phyloP scores from a whole-genome alignment of 53 echinoderm and acorn worm genomes.

The Holothuria scabra region DNA sequence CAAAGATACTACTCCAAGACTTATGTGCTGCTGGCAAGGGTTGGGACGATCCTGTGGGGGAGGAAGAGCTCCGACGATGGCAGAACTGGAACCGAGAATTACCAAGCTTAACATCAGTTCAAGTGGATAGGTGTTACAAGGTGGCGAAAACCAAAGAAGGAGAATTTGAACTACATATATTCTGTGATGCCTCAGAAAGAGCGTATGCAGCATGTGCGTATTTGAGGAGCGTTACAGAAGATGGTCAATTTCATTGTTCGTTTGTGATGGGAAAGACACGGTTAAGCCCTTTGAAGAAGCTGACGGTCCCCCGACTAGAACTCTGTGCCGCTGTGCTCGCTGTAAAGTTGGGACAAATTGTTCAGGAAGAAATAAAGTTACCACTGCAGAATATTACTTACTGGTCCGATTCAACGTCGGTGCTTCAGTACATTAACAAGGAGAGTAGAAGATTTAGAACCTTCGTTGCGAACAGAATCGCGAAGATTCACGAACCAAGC shows the following conservation, averaged over 20 bases:
- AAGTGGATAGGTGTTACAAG: too few relatives aligned
- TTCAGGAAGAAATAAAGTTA: constrained; percentile 50
- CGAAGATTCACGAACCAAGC: constrained; percentile 56
- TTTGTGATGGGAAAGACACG: constrained; percentile 60
- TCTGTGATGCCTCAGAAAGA: constrained; percentile 53
- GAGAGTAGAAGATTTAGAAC: constrained; percentile 62
- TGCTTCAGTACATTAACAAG: constrained; percentile 54
- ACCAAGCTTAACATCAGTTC: too few relatives aligned
- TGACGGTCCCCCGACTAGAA: constrained; percentile 50
- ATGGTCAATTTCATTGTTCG: constrained; percentile 39
- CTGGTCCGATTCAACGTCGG: constrained; percentile 59
- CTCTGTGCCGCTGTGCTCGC: constrained; percentile 46
- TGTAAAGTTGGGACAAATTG: constrained; percentile 51
- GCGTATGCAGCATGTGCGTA: constrained; percentile 46
- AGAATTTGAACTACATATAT: constrained; percentile 31
- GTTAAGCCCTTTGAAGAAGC: constrained; percentile 48
- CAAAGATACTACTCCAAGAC: too few relatives aligned
- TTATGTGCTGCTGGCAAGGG: too few relatives aligned
- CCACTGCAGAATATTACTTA: constrained; percentile 35
- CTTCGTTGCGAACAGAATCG: constrained; percentile 63
- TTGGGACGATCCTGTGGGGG: too few relatives aligned
- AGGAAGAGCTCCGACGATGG: too few relatives aligned
- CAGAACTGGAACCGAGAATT: too few relatives aligned
- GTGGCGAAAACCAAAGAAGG: neutral
- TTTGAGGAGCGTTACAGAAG: neutral